These are phyloP conservation scores for Cephus pulcher DNA, from an alignment of 2,888 invertebrate species.

Conservation along the genomic window DNA sequence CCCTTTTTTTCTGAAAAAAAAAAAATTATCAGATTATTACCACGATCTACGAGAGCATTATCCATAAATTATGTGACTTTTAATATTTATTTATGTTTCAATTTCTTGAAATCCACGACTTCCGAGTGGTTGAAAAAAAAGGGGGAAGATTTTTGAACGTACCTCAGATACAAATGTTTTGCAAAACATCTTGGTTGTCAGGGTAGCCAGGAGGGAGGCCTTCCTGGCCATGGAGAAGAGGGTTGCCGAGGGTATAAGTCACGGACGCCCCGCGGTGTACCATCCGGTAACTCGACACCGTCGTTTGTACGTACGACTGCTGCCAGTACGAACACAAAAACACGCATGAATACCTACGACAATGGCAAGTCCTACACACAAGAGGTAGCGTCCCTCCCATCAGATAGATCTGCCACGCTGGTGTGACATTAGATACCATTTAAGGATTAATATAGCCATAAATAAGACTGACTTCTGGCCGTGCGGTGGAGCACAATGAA, in stretches of 20 bases:
- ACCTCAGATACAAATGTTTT: slow-evolving; percentile 56
- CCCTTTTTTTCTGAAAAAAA: not conserved
- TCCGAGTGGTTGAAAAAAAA: not conserved
- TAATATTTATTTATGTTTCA: not conserved
- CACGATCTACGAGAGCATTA: not conserved
- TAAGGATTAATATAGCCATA: slow-evolving; percentile 67
- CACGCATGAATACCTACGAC: slow-evolving; percentile 64
- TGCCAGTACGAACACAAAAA: slow-evolving; percentile 52
- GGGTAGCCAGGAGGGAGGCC: slow-evolving; percentile 24
- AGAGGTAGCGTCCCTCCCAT: slow-evolving; percentile 39
- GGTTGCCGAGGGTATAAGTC: slow-evolving; percentile 55
- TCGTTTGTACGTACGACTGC: slow-evolving; percentile 60
- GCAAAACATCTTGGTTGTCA: slow-evolving; percentile 59
- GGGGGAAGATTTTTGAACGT: slow-evolving; percentile 29
- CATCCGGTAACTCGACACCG: slow-evolving; percentile 67
- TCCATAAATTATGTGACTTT: not conserved
- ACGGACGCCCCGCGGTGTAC: slow-evolving; percentile 65
- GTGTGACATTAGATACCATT: slow-evolving; percentile 66
- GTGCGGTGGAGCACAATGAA: slow-evolving; percentile 35
- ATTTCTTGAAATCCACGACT: not conserved
- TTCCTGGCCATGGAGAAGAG: not conserved
- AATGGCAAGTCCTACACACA: slow-evolving; percentile 60
- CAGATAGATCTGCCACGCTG: slow-evolving; percentile 57
- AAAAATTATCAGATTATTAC: not conserved
- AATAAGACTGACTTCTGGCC: slow-evolving; percentile 58